A percentile compares a stretch with the other conserved stretches of the same genome.
Evolutionary conservation across 2,113 vertebrate species (phyloP).

Genomic region (Asarcornis scutulata): DNA sequence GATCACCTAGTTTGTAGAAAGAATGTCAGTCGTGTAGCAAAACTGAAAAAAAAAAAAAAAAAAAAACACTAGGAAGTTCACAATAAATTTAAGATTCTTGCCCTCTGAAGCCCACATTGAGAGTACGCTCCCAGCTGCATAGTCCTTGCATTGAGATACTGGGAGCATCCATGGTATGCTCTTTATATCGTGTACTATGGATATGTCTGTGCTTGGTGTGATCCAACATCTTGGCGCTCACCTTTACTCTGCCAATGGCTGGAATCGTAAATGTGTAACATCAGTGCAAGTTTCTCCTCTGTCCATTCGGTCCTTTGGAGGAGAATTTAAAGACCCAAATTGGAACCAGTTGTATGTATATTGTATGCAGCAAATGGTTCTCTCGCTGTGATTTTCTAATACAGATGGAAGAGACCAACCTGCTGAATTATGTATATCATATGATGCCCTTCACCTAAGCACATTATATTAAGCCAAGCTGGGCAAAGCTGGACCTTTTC

Average conservation of each 20-base stretch:
- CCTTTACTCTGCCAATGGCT: neutral
- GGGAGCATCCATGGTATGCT: accelerated
- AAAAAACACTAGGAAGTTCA: neutral
- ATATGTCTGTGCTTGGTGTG: neutral
- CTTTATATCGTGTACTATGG: neutral
- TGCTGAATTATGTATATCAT: neutral
- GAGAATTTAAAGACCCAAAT: neutral
- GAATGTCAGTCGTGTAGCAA: neutral
- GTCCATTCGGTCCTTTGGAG: neutral
- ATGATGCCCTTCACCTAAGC: neutral
- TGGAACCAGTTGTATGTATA: neutral
- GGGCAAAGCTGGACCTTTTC: neutral
- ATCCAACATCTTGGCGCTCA: neutral
- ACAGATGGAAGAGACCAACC: neutral
- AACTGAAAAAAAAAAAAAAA: neutral
- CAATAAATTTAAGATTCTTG: neutral
- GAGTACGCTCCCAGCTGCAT: accelerated
- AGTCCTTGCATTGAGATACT: accelerated
- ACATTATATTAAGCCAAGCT: neutral
- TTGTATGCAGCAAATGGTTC: neutral
- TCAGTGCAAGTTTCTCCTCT: neutral
- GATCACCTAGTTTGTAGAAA: neutral
- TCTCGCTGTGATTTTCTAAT: neutral
- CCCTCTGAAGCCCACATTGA: neutral
- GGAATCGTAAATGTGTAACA: neutral